Base-by-base conservation (phyloP, 2,888 invertebrate species). In the Hemaris fuciformis region DNA sequence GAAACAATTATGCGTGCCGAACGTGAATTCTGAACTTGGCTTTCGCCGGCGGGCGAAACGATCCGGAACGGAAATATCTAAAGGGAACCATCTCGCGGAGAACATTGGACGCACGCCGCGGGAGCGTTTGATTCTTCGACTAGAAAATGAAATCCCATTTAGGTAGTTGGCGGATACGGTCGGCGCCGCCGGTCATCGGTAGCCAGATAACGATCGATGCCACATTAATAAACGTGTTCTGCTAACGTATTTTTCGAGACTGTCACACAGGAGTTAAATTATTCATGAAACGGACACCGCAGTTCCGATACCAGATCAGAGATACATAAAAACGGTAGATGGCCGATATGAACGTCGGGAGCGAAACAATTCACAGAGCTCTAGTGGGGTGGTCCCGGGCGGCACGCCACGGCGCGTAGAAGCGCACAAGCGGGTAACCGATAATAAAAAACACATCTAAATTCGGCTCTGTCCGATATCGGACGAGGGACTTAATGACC, bases 91-190 rank as follows among this genome's bases (percentile, higher is more conserved):
- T 77, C 73, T 70, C 70, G 63, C 70, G 79, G 74, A 79, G 80
- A 81, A 79, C 80, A 81, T 78, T 73, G 82, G 74, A 72, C 75
- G 66, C 67, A 71, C 72, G 76, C 80, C 84, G 70, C 74, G 74
- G 86, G 83, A 82, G 67, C 84, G 81, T 88, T 88, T 90, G 88
- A 88, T 84, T 86, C 77, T 80, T 88, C 84, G 85, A 90, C 87
- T 89, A 91, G 90, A 90, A 91, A 90, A 91, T 88, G 83, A 87
- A 90, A 88, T 84, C 83, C 82, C 81, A 85, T 89, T 87, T 86
- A 87, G 83, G 80, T 79, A 57, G 57, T 46, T 45, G 45, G 75
- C 73, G 70, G 76, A 18, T 53, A 10, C 27, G 53, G 27, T 78
- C 76, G 80, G 74, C 69, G 73, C 74, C 73, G 76, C 72, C 72